Evolutionary conservation across 2,888 invertebrate genomes (phyloP).

Genomic region (Drosophila trichaetosa): DNA sequence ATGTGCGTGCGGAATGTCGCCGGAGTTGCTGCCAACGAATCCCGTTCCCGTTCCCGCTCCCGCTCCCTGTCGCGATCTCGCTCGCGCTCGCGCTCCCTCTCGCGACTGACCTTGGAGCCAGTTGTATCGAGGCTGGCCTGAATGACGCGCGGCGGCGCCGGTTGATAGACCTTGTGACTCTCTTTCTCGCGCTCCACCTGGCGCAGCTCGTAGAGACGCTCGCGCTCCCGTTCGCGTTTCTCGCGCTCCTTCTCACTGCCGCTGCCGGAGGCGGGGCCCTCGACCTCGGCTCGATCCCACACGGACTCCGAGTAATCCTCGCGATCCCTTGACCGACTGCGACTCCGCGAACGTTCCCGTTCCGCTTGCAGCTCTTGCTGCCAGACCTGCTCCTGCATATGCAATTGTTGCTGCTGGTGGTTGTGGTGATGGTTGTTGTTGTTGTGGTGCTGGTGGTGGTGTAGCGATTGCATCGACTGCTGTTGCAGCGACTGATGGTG

Average conservation of each 20-base stretch:
- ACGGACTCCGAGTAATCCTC: slow-evolving; percentile 85
- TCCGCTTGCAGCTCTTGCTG: slow-evolving; percentile 82
- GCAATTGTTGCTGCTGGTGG: slow-evolving; percentile 36
- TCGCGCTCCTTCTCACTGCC: slow-evolving; percentile 85
- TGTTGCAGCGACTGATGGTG: slow-evolving; percentile 33
- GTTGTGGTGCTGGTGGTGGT: slow-evolving; percentile 24
- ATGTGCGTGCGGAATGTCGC: slow-evolving; percentile 91
- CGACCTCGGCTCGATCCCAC: slow-evolving; percentile 85
- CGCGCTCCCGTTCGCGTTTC: slow-evolving; percentile 84
- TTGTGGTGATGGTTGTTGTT: slow-evolving; percentile 15
- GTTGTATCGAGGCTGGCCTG: slow-evolving; percentile 59
- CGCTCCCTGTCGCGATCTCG: slow-evolving; percentile 13
- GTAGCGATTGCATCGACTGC: slow-evolving; percentile 32
- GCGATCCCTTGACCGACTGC: slow-evolving; percentile 84
- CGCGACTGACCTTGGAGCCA: slow-evolving; percentile 27
- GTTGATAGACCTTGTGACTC: slow-evolving; percentile 85
- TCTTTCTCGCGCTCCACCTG: slow-evolving; percentile 85
- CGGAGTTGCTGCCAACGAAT: slow-evolving; percentile 75
- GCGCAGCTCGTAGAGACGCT: slow-evolving; percentile 84
- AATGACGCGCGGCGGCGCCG: slow-evolving; percentile 83
- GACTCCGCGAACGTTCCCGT: slow-evolving; percentile 84
- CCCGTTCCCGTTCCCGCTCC: slow-evolving; percentile 21
- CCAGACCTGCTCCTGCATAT: slow-evolving; percentile 50
- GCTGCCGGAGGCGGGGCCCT: slow-evolving; percentile 84
- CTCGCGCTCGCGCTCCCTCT: slow-evolving; percentile 9